phyloP scores from a whole-genome alignment of 1,140 invertebrate genomes.

The Sycophila sp. region DNA sequence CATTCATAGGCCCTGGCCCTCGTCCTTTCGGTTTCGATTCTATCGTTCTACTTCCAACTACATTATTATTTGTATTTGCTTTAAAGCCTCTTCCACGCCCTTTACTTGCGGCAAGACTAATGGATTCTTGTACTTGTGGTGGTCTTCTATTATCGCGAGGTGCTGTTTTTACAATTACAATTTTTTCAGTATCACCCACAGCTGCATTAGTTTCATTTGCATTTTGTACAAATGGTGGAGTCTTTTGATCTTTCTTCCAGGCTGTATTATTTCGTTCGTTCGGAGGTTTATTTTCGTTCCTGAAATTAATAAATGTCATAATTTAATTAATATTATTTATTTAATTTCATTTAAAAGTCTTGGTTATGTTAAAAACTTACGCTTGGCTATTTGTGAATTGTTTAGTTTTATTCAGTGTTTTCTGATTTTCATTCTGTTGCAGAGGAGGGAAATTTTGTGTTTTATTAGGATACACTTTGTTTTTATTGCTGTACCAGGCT shows the following conservation, averaged over 20 bases:
- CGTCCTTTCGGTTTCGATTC: constrained; percentile 62
- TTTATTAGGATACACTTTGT: constrained; percentile 53
- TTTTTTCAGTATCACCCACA: constrained; percentile 50
- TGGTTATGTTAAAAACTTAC: constrained; percentile 44
- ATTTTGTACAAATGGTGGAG: constrained; percentile 48
- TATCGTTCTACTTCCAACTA: constrained; percentile 55
- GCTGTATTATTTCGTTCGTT: constrained; percentile 57
- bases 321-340: neutral
- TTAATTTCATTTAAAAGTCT: neutral
- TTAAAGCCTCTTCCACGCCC: constrained; percentile 61
- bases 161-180: constrained; percentile 44
- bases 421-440: constrained; percentile 55
- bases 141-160: constrained; percentile 54
- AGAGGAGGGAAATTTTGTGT: constrained; percentile 59
- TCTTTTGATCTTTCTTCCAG: constrained; percentile 58
- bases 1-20: constrained; percentile 45
- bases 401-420: constrained; percentile 46
- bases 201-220: constrained; percentile 51
- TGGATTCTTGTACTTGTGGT: constrained; percentile 51
- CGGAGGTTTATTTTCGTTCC: constrained; percentile 58
- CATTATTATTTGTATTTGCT: constrained; percentile 59
- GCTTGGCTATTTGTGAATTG: constrained; percentile 44
- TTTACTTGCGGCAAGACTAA: constrained; percentile 52
- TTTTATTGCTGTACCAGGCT: constrained; percentile 65
- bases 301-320: constrained; percentile 41